Percentiles rank a stretch among this genome's conserved stretches.
phyloP scores from a whole-genome alignment of 2,797 vertebrate species.

The Saxicola maurus region DNA sequence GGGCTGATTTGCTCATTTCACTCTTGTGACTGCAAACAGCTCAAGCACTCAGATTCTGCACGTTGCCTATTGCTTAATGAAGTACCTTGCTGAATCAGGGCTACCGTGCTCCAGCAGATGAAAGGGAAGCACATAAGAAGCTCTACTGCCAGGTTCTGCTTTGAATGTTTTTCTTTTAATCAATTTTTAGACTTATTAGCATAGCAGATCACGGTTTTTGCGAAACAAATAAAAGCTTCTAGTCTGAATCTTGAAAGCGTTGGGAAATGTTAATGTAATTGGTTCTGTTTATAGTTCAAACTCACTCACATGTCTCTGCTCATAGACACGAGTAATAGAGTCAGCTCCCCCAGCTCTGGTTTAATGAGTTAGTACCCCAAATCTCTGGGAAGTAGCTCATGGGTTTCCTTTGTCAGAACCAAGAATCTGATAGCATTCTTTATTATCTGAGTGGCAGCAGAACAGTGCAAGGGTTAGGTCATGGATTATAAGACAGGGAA shows the following conservation, averaged over 20 bases:
- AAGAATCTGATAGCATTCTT: not conserved
- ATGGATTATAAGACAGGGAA: not conserved
- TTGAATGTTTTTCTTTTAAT: conserved; percentile 50
- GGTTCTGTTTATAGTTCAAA: conserved; percentile 55
- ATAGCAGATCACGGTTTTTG: not conserved
- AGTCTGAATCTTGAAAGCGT: conserved; percentile 43
- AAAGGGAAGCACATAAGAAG: conserved; percentile 42
- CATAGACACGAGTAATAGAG: not conserved
- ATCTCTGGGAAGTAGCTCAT: not conserved
- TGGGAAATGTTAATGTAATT: conserved; percentile 58
- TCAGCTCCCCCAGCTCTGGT: not conserved
- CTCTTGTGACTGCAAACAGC: not conserved
- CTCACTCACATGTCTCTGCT: not conserved
- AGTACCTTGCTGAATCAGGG: conserved; percentile 60
- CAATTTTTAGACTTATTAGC: conserved; percentile 51
- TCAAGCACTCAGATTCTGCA: not conserved
- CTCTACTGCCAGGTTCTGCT: conserved; percentile 42
- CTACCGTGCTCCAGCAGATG: conserved; percentile 12
- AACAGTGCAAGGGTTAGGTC: not conserved
- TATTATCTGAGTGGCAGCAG: not conserved
- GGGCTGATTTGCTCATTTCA: conserved; percentile 36
- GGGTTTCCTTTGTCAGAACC: not conserved
- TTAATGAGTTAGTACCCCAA: not conserved
- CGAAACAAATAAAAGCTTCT: conserved; percentile 38
- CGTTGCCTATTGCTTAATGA: conserved; percentile 22